A percentile compares a stretch with the other conserved stretches of the same genome.
phyloP scores from a whole-genome alignment of 1,140 invertebrate genomes.

The Drosophila lacteicornis region DNA sequence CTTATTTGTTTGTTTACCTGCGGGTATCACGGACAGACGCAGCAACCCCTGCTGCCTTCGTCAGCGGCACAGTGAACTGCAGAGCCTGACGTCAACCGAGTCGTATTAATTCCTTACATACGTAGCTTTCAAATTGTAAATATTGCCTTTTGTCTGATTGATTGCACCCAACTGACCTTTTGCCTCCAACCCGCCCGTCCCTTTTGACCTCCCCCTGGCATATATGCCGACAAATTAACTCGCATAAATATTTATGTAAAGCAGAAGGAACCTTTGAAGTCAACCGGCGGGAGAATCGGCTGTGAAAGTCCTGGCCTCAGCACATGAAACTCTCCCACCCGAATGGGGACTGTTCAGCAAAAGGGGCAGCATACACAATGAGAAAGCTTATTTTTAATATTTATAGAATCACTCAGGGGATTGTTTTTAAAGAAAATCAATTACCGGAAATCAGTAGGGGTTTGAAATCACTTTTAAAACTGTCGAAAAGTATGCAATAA shows the following conservation, averaged over 20 bases:
- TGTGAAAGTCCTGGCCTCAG: slow-evolving; percentile 27
- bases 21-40: slow-evolving; percentile 46
- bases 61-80: slow-evolving; percentile 8
- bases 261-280: slow-evolving; percentile 55
- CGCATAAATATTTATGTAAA: slow-evolving; percentile 77
- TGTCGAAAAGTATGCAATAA: not conserved
- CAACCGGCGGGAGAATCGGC: slow-evolving; percentile 26
- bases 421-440: not conserved
- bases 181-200: not conserved
- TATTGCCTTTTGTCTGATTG: slow-evolving; percentile 79
- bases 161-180: slow-evolving; percentile 43
- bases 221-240: slow-evolving; percentile 76
- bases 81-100: slow-evolving; percentile 40
- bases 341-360: slow-evolving; percentile 3
- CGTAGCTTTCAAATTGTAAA: slow-evolving; percentile 68
- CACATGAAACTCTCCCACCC: not conserved
- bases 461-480: not conserved
- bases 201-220: slow-evolving; percentile 11
- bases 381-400: slow-evolving; percentile 8
- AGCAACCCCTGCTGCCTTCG: slow-evolving; percentile 4
- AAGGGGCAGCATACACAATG: not conserved
- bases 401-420: not conserved
- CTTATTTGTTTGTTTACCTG: slow-evolving; percentile 58
- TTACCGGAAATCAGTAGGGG: not conserved
- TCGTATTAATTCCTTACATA: slow-evolving; percentile 61